Evolutionary conservation across 2,113 vertebrate species (phyloP).

Genomic region (Anhinga rufa): DNA sequence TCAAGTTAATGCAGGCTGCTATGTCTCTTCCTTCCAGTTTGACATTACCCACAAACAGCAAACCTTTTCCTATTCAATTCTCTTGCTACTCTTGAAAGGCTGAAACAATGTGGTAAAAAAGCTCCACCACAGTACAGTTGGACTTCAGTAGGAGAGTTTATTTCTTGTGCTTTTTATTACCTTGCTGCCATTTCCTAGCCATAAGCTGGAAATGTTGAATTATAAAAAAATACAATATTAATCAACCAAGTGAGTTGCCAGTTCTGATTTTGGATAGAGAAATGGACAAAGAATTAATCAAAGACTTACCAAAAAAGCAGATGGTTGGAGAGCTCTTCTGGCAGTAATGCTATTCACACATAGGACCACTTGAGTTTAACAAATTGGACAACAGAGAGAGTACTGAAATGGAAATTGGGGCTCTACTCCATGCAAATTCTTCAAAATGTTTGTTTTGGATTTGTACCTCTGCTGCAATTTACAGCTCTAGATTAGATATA

Average conservation of each 20-base stretch:
- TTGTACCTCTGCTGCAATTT: constrained; percentile 43
- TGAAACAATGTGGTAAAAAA: background rate
- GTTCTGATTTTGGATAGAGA: constrained; percentile 51
- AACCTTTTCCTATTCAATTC: background rate
- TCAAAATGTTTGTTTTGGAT: constrained; percentile 61
- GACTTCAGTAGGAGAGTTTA: background rate
- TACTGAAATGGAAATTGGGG: constrained; percentile 55
- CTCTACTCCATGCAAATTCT: constrained; percentile 45
- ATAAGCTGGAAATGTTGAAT: constrained; percentile 33
- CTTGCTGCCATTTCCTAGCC: constrained; percentile 24
- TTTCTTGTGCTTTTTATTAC: constrained; percentile 21
- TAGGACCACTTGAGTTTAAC: constrained; percentile 56
- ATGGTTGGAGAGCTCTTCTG: constrained; percentile 48
- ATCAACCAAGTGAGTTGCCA: constrained; percentile 20
- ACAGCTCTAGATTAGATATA: constrained; percentile 59
- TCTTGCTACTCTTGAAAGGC: background rate
- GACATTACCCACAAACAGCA: background rate
- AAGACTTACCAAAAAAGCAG: constrained; percentile 57
- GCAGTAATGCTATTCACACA: constrained; percentile 39
- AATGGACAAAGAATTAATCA: constrained; percentile 50
- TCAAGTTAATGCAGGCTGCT: background rate
- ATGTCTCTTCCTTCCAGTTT: background rate
- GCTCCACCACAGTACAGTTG: background rate
- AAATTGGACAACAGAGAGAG: constrained; percentile 55
- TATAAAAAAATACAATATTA: constrained; percentile 30